Percentiles rank a stretch among this genome's conserved stretches.
phyloP scores from a whole-genome alignment of 2,888 invertebrate genomes.

The Seira sanloemensis region DNA sequence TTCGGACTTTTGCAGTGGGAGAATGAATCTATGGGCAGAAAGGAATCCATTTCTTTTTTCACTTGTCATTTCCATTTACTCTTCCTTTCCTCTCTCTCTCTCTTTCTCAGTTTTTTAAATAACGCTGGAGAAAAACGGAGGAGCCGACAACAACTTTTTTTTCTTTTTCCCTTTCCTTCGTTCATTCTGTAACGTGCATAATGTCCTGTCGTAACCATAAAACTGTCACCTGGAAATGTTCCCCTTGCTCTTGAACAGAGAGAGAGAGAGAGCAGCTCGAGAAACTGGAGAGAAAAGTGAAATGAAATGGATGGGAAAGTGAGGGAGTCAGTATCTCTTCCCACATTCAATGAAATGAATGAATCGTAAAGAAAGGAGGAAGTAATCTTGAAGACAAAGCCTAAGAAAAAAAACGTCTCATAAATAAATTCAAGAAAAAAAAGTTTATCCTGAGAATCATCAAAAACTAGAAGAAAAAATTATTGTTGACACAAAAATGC shows the following conservation, averaged over 20 bases:
- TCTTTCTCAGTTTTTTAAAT: constrained; percentile 37
- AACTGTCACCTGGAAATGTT: constrained; percentile 61
- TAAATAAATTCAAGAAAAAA: background rate
- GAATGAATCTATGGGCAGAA: constrained; percentile 6
- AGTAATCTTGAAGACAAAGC: background rate
- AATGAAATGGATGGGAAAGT: constrained; percentile 23
- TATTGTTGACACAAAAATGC: too few relatives aligned
- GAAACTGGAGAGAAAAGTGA: too few relatives aligned
- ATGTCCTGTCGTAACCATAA: constrained; percentile 63
- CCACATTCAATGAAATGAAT: background rate
- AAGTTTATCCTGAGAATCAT: too few relatives aligned
- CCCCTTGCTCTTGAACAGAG: constrained; percentile 59
- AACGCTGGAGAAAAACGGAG: constrained; percentile 1
- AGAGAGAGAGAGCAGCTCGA: too few relatives aligned
- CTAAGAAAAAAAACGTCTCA: background rate
- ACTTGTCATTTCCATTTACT: constrained; percentile 60
- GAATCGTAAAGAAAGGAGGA: background rate
- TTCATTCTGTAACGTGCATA: too few relatives aligned
- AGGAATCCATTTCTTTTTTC: background rate
- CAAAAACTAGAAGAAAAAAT: too few relatives aligned
- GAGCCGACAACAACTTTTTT: constrained; percentile 26
- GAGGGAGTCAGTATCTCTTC: constrained; percentile 8
- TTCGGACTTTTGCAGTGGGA: constrained; percentile 16
- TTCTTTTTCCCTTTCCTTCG: too few relatives aligned
- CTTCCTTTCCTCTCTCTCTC: constrained; percentile 18